Evolutionary conservation across 2,888 invertebrate species (phyloP).

Genomic region (Malthinus flaveolus): DNA sequence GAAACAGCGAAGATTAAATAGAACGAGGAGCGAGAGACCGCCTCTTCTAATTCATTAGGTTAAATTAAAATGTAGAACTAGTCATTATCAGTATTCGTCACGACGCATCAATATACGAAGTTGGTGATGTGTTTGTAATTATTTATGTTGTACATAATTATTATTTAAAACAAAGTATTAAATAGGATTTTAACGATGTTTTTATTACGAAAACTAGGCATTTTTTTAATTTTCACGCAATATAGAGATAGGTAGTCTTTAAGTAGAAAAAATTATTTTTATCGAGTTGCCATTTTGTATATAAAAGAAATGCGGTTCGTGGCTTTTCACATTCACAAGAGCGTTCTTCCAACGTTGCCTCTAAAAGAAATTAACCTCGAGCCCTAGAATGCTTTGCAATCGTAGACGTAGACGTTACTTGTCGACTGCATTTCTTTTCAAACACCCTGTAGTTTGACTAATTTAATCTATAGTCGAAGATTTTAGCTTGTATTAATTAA

Average conservation of each 20-base stretch:
- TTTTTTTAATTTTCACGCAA: not conserved
- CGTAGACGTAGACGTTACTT: no score
- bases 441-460: no score
- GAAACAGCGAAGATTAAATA: conserved; percentile 24
- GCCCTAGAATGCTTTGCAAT: no score
- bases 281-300: no score
- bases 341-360: no score
- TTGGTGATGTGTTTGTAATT: conserved; percentile 20
- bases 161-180: conserved; percentile 25
- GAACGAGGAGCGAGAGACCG: conserved; percentile 26
- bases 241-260: not conserved
- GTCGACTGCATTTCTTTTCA: no score
- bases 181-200: conserved; percentile 4
- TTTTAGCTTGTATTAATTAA: no score
- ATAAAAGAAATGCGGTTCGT: no score
- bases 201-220: not conserved
- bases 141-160: conserved; percentile 31
- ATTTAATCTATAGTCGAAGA: no score
- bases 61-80: conserved; percentile 36
- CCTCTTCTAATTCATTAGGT: conserved; percentile 36
- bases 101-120: conserved; percentile 1
- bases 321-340: not conserved
- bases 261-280: no score
- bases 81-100: conserved; percentile 50
- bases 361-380: no score